Base-by-base conservation (phyloP, 1,140 invertebrate species). In the Drosophila willistoni region DNA sequence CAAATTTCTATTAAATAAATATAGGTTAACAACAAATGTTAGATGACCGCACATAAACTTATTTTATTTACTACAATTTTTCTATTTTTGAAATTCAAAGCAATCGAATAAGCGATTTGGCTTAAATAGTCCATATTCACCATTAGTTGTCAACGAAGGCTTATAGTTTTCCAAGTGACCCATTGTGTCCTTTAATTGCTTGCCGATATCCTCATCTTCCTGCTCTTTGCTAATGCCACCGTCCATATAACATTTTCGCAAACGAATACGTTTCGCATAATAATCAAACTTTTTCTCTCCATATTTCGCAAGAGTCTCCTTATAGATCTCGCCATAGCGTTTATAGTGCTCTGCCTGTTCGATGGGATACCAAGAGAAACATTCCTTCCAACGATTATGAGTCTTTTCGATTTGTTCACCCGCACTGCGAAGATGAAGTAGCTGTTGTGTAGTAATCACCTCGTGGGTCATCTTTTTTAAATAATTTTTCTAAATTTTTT, bases 61-160 rank as follows among this genome's bases (percentile, higher is more conserved):
- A 25, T 33, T 33, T 56, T 33, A n/a, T 29, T 56, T 6, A 47
- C 36, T 39, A 39, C 10, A 54, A 54, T 10, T 54, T 7, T 7
- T 29, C 22, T 56, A 10, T 34, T 14, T 57, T 57, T 14, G 7
- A 10, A 10, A 34, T 34, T 57, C 13, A 34, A 33, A 29, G 22
- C 72, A 73, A 0, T 19, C 33, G 17, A 44, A 67, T 19, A 34
- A 7, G 2, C 17, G 10, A 1, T 64, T 57, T 3, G 80, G 80
- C 1, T 34, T 14, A 0, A 83, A n/a, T 10, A 64, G 56, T 4
- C 80, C 80, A 14, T 83, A 83, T 12, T 34, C 41, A 2, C 73
- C 81, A 56, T 83, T 83, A 4, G 64, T 71, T 0, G 77, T 83
- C 2, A 1, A 5, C 0, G 81, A 66, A 0, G 12, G 6, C 34